phyloP scores from a whole-genome alignment of 2,888 invertebrate species.

The Epirrhoe tristata region DNA sequence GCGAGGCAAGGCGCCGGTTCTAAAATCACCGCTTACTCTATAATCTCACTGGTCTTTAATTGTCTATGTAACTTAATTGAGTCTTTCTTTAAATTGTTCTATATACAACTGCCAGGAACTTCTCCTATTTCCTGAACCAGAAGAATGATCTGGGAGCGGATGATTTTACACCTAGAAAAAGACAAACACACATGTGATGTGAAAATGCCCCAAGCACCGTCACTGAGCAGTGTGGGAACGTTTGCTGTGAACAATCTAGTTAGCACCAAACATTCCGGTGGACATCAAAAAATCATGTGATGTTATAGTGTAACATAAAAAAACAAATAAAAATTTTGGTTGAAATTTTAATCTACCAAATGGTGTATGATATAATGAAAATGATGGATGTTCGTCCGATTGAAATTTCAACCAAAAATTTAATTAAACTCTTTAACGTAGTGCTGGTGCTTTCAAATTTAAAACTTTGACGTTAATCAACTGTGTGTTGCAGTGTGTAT shows the following conservation, averaged over 20 bases:
- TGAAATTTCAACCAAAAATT: constrained; percentile 25
- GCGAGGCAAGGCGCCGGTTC: constrained; percentile 78
- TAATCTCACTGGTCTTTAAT: constrained; percentile 82
- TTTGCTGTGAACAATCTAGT: constrained; percentile 36
- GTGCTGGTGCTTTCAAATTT: constrained; percentile 38
- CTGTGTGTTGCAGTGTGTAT: constrained; percentile 18
- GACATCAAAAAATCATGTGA: constrained; percentile 39
- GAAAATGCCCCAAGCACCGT: constrained; percentile 68
- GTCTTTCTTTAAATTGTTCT: constrained; percentile 81
- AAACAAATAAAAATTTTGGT: constrained; percentile 32
- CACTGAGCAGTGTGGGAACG: constrained; percentile 32
- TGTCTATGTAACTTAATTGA: constrained; percentile 81
- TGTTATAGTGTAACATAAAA: constrained; percentile 26
- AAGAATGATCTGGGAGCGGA: constrained; percentile 85
- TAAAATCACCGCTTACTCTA: constrained; percentile 82
- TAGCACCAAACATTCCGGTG: constrained; percentile 44
- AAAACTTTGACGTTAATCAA: constrained; percentile 23
- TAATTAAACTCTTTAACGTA: constrained; percentile 23
- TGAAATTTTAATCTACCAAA: constrained; percentile 18
- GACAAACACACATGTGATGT: constrained; percentile 78
- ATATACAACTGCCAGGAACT: constrained; percentile 82
- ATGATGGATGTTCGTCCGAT: background rate
- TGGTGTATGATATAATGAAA: background rate
- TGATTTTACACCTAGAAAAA: constrained; percentile 85
- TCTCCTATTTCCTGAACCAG: constrained; percentile 84